Evolutionary conservation across 1,140 invertebrate genomes (phyloP), one percentile per base, ranked within the genome.

Genomic region (Drosophila busckii): DNA sequence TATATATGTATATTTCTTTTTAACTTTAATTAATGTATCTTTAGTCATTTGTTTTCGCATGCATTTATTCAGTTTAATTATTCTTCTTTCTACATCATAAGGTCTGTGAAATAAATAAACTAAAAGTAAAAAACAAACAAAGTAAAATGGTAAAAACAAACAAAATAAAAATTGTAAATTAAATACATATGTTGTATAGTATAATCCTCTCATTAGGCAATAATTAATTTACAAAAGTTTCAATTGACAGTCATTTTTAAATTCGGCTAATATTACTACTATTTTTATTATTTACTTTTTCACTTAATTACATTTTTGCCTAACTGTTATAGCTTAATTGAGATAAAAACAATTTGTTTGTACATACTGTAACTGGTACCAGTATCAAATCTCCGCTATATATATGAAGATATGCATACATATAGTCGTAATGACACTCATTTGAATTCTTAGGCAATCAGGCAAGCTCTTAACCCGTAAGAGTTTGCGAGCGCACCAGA

Each of bases 401-500:
- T 22, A 4, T 49, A 15, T 5, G 4, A 19, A 5, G 2, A 40
- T 8, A 9, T 19, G 13, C 7, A 17, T 37, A 31, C 10, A 28
- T 34, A 4, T 15, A 10, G 31, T 12, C 20, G 15, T 17, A 7
- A 23, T 76, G 53, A 49, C 70, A 70, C 65, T 56, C 60, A 28
- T 41, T 46, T 38, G 60, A 70, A 64, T 65, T 65, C 35, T 38
- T 37, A 40, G 41, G 50, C 60, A 60, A 52, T 66, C 40, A 40
- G 45, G 12, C 54, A 15, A 37, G 16, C 22, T 46, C 8, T 8
- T 37, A 29, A 3, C 29, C 84, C 9, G 85, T 86, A 7, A 86
- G 38, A 2, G 85, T 84, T 22, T 84, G 76, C 29, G 84, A 84
- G 17, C 85, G 69, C 19, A 90, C 89, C 16, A 90, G 70, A 12